Conservation (phyloP, 2,888 invertebrate species). For the Drepanosiphum platanoidis region DNA sequence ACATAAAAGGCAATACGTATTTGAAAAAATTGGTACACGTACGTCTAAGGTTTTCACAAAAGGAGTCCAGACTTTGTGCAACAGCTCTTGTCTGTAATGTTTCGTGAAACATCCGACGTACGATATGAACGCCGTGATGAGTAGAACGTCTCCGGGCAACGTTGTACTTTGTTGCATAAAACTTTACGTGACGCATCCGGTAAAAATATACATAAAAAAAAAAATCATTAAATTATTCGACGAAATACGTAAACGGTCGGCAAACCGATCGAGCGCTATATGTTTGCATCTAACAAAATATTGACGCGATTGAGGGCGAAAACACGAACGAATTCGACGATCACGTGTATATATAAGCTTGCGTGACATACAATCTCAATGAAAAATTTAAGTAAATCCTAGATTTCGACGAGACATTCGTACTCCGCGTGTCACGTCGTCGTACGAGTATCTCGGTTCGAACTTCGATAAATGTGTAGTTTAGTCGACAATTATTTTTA, state of each 20-base stretch:
- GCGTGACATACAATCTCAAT: no score
- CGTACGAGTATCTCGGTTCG: no score
- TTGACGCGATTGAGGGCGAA: neutral
- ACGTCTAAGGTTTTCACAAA: conserved; percentile 83
- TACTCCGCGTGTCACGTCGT: no score
- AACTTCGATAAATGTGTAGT: no score
- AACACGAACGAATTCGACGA: no score
- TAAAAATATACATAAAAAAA: neutral
- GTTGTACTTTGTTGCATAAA: conserved; percentile 89
- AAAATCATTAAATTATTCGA: neutral
- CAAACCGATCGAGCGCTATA: no score
- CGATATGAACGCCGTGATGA: conserved; percentile 95
- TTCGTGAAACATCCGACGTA: conserved; percentile 98
- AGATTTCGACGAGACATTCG: no score
- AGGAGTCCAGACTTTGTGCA: conserved; percentile 89
- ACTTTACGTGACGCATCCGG: conserved; percentile 70
- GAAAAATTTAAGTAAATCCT: no score
- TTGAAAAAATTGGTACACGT: conserved; percentile 63
- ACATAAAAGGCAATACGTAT: no score
- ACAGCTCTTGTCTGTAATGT: conserved; percentile 85
- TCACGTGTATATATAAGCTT: no score
- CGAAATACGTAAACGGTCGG: neutral
- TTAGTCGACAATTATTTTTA: no score
- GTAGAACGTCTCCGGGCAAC: conserved; percentile 91
- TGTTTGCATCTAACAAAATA: neutral